Percentiles rank a stretch among this genome's conserved stretches.
phyloP scores from a whole-genome alignment of 1,140 invertebrate species.

The Drosophila paulistorum region DNA sequence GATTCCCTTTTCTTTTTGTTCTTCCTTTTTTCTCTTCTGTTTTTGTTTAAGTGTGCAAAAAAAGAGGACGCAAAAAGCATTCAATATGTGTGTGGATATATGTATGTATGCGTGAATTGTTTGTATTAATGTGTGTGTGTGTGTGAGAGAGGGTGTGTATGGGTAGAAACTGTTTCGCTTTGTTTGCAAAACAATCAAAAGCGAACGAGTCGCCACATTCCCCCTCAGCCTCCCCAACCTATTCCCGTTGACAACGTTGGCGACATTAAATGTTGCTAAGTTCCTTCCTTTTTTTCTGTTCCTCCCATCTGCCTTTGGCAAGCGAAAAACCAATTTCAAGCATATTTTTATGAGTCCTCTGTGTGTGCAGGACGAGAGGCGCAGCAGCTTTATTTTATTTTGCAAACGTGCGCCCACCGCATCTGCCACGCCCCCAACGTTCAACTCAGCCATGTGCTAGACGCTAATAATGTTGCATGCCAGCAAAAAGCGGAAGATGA shows the following conservation, averaged over 20 bases:
- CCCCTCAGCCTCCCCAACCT: not conserved
- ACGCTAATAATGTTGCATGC: slow-evolving; percentile 61
- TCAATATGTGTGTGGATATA: slow-evolving; percentile 22
- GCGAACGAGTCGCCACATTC: slow-evolving; percentile 43
- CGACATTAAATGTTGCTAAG: slow-evolving; percentile 74
- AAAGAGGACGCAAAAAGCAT: slow-evolving; percentile 67
- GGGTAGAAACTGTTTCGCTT: slow-evolving; percentile 61
- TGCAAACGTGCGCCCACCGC: slow-evolving; percentile 62
- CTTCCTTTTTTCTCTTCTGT: slow-evolving; percentile 55
- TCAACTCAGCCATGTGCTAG: slow-evolving; percentile 56
- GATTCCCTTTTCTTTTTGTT: slow-evolving; percentile 44
- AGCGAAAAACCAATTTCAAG: slow-evolving; percentile 76
- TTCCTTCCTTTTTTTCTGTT: slow-evolving; percentile 57
- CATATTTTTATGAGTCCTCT: slow-evolving; percentile 75
- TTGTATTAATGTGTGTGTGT: slow-evolving; percentile 25
- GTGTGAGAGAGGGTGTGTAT: slow-evolving; percentile 34
- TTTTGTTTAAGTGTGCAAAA: slow-evolving; percentile 65
- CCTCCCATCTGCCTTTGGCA: slow-evolving; percentile 14
- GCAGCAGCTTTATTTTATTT: slow-evolving; percentile 76
- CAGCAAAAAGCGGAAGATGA: slow-evolving; percentile 51
- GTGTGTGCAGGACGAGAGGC: slow-evolving; percentile 58
- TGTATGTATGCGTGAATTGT: slow-evolving; percentile 20
- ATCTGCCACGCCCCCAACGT: slow-evolving; percentile 8
- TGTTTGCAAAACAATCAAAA: slow-evolving; percentile 80
- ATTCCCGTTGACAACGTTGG: slow-evolving; percentile 57